phyloP scores from a whole-genome alignment of 2,113 vertebrate genomes.

The Scomber scombrus region DNA sequence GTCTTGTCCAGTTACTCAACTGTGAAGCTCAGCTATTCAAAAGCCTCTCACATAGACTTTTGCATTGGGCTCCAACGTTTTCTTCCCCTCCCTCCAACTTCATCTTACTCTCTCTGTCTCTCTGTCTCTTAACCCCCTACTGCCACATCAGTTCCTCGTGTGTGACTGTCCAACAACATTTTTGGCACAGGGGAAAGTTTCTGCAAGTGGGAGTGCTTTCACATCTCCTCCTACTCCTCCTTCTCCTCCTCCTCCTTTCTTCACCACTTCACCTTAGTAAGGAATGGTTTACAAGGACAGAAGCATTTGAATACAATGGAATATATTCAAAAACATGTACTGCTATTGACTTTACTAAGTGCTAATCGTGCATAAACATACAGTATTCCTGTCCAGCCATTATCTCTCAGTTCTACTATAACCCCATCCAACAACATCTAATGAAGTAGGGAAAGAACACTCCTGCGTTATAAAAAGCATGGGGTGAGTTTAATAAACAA shows the following conservation, averaged over 20 bases:
- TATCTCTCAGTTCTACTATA: slow-evolving; percentile 46
- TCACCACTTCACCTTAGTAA: not conserved
- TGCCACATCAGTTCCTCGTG: slow-evolving; percentile 28
- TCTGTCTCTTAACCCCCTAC: slow-evolving; percentile 39
- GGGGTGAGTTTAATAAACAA: slow-evolving; percentile 86
- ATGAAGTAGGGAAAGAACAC: slow-evolving; percentile 65
- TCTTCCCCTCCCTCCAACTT: slow-evolving; percentile 41
- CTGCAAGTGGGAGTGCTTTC: slow-evolving; percentile 6
- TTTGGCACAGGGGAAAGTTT: slow-evolving; percentile 20
- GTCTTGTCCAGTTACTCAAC: slow-evolving; percentile 70
- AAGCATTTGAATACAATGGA: not conserved
- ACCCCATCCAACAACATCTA: slow-evolving; percentile 68
- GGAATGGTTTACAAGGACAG: not conserved
- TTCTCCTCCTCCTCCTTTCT: not conserved
- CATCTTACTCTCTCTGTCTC: slow-evolving; percentile 33
- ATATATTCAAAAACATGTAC: slow-evolving; percentile 27
- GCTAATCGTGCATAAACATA: slow-evolving; percentile 33
- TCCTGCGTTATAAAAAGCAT: slow-evolving; percentile 76
- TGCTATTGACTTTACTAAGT: slow-evolving; percentile 35
- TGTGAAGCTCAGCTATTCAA: slow-evolving; percentile 67
- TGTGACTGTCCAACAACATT: slow-evolving; percentile 31
- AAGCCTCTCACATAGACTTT: slow-evolving; percentile 68
- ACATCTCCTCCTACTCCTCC: not conserved
- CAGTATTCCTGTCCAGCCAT: slow-evolving; percentile 13
- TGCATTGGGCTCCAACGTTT: slow-evolving; percentile 38